phyloP scores from a whole-genome alignment of 2,113 vertebrate species.

The Lepisosteus oculatus region DNA sequence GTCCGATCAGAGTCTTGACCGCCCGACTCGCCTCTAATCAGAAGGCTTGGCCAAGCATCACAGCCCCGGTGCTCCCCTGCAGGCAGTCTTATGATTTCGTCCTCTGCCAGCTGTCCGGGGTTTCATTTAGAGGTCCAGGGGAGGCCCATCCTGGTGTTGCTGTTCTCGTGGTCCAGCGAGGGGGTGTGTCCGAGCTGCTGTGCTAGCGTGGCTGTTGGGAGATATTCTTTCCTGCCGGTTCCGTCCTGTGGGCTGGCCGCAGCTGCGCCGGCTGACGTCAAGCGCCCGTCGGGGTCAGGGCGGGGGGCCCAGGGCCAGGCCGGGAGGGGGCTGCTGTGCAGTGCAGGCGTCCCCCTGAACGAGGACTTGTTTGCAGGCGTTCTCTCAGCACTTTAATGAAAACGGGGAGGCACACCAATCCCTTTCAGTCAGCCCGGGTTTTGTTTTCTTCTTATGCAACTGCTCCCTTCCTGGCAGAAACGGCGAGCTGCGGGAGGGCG shows the following conservation, averaged over 20 bases:
- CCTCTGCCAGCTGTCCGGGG: too few relatives aligned
- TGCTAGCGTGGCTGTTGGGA: not conserved
- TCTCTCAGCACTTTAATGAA: conserved; percentile 69
- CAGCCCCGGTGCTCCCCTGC: too few relatives aligned
- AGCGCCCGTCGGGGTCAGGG: not conserved
- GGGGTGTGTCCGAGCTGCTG: not conserved
- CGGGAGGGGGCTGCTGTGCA: not conserved
- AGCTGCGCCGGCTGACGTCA: too few relatives aligned
- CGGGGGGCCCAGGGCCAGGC: not conserved
- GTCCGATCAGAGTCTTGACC: too few relatives aligned
- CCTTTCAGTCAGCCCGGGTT: conserved; percentile 40
- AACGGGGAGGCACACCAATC: conserved; percentile 44
- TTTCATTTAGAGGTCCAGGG: too few relatives aligned
- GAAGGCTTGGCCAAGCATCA: too few relatives aligned
- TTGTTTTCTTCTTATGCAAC: conserved; percentile 55
- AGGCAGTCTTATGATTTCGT: too few relatives aligned
- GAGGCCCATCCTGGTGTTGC: too few relatives aligned
- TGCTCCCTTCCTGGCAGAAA: conserved; percentile 44
- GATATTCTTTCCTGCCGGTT: not conserved
- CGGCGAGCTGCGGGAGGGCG: conserved; percentile 1
- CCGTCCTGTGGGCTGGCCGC: not conserved
- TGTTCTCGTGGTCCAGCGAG: too few relatives aligned
- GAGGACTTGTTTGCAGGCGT: conserved; percentile 25
- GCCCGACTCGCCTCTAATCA: too few relatives aligned
- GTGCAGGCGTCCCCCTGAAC: conserved; percentile 13